These are phyloP conservation scores for Xestia rhomboidea DNA, from an alignment of 2,888 invertebrate species.

Conservation along the genomic window DNA sequence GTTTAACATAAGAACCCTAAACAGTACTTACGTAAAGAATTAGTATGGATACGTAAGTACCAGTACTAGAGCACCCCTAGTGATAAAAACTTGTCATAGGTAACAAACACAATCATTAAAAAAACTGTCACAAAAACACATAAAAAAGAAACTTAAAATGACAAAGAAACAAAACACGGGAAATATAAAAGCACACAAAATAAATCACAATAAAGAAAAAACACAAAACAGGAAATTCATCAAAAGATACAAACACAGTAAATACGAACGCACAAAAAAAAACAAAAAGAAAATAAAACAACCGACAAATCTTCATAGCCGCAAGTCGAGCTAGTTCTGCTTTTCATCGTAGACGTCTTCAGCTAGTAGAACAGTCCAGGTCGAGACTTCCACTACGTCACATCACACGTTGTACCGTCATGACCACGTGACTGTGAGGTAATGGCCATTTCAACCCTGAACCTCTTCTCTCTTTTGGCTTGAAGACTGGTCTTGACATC, in stretches of 20 bases:
- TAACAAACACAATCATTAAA: not conserved
- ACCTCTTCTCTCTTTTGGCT: constrained; percentile 73
- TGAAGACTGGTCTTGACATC: constrained; percentile 47
- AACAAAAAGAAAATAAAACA: not conserved
- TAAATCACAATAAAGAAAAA: not conserved
- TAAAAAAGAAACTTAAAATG: not conserved
- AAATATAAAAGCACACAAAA: not conserved
- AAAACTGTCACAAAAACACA: not conserved
- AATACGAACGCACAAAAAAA: not conserved
- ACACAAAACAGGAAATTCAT: not conserved
- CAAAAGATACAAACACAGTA: not conserved
- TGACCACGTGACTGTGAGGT: constrained; percentile 90
- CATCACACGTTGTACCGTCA: constrained; percentile 89
- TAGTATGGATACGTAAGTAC: not conserved
- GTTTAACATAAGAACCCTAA: not conserved
- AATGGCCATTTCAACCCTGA: constrained; percentile 89
- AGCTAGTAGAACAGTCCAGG: constrained; percentile 73
- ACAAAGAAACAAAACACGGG: not conserved
- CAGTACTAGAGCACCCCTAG: not conserved
- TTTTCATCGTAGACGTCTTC: not conserved
- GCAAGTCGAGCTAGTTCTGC: not conserved
- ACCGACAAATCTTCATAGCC: not conserved
- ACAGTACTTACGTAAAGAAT: not conserved
- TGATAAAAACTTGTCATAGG: not conserved
- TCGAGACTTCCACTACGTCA: constrained; percentile 90